phyloP scores from a whole-genome alignment of 2,888 invertebrate genomes.

The Patella ulyssiponensis region DNA sequence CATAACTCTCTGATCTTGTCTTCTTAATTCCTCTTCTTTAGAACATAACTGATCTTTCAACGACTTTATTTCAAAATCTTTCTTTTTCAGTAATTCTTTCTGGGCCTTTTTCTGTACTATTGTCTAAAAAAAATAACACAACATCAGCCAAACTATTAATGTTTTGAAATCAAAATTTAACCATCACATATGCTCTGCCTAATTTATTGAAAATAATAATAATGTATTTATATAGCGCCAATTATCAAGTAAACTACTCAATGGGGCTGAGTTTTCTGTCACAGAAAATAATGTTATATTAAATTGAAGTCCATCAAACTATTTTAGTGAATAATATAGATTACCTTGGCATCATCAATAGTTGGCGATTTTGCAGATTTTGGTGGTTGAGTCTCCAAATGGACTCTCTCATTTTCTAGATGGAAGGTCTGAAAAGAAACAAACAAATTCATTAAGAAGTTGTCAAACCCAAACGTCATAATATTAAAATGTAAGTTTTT shows the following conservation, averaged over 20 bases:
- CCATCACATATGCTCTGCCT: too few species aligned
- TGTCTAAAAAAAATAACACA: constrained; percentile 32
- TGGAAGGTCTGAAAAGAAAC: constrained; percentile 59
- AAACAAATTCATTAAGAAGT: neutral
- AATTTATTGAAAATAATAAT: too few species aligned
- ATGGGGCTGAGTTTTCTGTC: too few species aligned
- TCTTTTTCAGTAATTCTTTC: constrained; percentile 62
- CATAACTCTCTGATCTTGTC: constrained; percentile 27
- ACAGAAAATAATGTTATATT: too few species aligned
- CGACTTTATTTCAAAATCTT: constrained; percentile 69
- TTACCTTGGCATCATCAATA: constrained; percentile 51
- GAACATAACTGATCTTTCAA: constrained; percentile 63
- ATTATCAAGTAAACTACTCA: too few species aligned
- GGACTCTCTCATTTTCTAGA: constrained; percentile 58
- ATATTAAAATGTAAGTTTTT: too few species aligned
- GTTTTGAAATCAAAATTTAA: too few species aligned
- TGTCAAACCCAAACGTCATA: too few species aligned
- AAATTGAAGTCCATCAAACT: too few species aligned
- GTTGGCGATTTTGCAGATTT: neutral
- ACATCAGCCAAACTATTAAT: neutral
- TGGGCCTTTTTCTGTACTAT: constrained; percentile 55
- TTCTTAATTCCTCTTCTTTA: constrained; percentile 51
- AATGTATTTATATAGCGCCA: too few species aligned
- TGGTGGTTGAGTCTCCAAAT: constrained; percentile 34
- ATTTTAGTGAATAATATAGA: constrained; percentile 8